Base-by-base conservation (phyloP, 2,797 vertebrate species). In the Hafferia zeledoni region DNA sequence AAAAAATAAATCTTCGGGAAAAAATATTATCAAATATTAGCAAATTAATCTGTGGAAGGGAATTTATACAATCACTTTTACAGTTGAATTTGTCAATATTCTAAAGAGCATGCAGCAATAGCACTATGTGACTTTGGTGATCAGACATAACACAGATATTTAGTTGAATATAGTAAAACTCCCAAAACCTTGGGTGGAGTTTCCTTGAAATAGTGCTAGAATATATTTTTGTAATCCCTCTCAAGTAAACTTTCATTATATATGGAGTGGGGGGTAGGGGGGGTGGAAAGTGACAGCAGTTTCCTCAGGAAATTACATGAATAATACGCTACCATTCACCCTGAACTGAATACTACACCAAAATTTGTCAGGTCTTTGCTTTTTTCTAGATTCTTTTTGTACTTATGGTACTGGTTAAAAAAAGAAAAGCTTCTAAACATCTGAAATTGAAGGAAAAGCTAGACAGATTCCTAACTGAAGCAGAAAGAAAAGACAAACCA, bases 381-480 rank as follows among this genome's bases (percentile, higher is more conserved):
- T 43, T 4, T 53, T 49, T 49, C 11, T 47, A 47, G 25, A 52
- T 68, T 60, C 4, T 33, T 49, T 39, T 9, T 5, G 8, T n/a
- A 17, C 1, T 75, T 63, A 5, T 7, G 3, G 12, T 67, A 44
- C 5, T n/a, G 11, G 19, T 2, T 1, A 3, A 15, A 24, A 59
- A 31, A 31, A 60, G 41, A 30, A 41, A n/a, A 17, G 1, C 14
- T 24, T 57, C 17, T 59, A 35, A 52, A 56, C 3, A 55, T 8
- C 6, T 67, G 33, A 47, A 88, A 75, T 16, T 24, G 10, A 33
- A 67, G 13, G 9, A 59, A 90, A 78, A 65, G 22, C 9, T 87
- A 14, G 8, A 37, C 9, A 8, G 11, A n/a, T 24, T 37, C 27
- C 8, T 64, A 39, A 74, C 3, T 63, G 27, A 83, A 60, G 15